Percentiles rank a stretch among this genome's conserved stretches.
phyloP scores from a whole-genome alignment of 2,888 invertebrate genomes.

The Pseudococcus jackbeardsleyi region DNA sequence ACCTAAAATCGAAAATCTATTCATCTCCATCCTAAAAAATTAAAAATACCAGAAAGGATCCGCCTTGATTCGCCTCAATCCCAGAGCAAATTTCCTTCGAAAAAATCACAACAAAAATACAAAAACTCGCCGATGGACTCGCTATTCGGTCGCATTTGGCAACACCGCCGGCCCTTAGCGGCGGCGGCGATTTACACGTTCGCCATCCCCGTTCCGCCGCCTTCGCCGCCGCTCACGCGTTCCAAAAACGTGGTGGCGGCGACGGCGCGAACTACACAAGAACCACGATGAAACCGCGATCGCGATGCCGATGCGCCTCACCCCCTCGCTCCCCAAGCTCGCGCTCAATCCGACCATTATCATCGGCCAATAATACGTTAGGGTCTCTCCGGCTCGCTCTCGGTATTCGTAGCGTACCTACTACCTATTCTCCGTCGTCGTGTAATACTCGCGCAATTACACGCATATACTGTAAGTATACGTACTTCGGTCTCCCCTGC shows the following conservation, averaged over 20 bases:
- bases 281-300: slow-evolving; percentile 16
- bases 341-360: slow-evolving; percentile 9
- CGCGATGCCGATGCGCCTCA: slow-evolving; percentile 22
- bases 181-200: slow-evolving; percentile 14
- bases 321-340: not conserved
- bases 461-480: not conserved
- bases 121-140: not conserved
- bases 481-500: not conserved
- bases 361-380: slow-evolving; percentile 1
- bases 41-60: no score
- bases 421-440: not conserved
- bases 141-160: not conserved
- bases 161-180: not conserved
- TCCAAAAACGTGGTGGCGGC: slow-evolving; percentile 11
- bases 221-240: not conserved
- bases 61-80: no score
- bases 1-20: no score
- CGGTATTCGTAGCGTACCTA: slow-evolving; percentile 5
- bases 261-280: slow-evolving; percentile 17
- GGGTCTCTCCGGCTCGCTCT: slow-evolving; percentile 5
- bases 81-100: not conserved
- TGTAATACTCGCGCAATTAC: slow-evolving; percentile 45
- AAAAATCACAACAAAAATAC: not conserved
- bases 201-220: not conserved
- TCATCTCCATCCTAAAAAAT: no score